phyloP scores from a whole-genome alignment of 2,888 invertebrate genomes.

The Caenorhabditis plicata region DNA sequence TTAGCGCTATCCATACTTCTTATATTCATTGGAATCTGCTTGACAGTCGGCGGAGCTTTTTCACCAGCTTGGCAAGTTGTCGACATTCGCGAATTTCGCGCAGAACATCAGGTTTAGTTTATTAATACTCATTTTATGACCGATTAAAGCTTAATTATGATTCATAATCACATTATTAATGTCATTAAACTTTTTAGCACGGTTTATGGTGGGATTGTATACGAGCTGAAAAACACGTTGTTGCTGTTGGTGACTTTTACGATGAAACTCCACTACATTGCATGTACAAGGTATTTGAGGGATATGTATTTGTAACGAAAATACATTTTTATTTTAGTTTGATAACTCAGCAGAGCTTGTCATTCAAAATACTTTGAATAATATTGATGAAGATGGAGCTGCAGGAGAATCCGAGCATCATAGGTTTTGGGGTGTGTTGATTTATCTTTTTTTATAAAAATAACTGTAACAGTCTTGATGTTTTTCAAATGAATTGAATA shows the following conservation, averaged over 20 bases:
- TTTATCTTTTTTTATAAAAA: not conserved
- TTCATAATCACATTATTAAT: too few species aligned
- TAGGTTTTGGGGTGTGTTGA: constrained; percentile 61
- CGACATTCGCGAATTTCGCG: constrained; percentile 63
- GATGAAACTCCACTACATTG: constrained; percentile 64
- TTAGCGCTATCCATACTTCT: constrained; percentile 59
- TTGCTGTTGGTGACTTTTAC: constrained; percentile 64
- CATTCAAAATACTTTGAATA: constrained; percentile 62
- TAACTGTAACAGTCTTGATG: not conserved
- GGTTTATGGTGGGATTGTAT: constrained; percentile 65
- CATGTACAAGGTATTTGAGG: constrained; percentile 57
- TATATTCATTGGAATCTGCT: constrained; percentile 55
- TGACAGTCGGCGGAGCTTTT: constrained; percentile 55
- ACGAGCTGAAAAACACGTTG: constrained; percentile 63
- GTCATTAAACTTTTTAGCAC: constrained; percentile 38
- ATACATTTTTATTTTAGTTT: constrained; percentile 38
- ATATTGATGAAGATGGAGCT: constrained; percentile 64
- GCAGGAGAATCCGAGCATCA: constrained; percentile 64
- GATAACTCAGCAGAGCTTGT: constrained; percentile 63
- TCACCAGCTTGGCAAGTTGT: constrained; percentile 64
- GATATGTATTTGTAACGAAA: not conserved
- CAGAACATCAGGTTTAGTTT: constrained; percentile 57
- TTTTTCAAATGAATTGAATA: not conserved
- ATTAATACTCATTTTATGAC: not conserved
- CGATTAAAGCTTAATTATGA: not conserved